Base-by-base conservation (phyloP, 2,113 vertebrate genomes). In the Tretioscincus oriximinensis region DNA sequence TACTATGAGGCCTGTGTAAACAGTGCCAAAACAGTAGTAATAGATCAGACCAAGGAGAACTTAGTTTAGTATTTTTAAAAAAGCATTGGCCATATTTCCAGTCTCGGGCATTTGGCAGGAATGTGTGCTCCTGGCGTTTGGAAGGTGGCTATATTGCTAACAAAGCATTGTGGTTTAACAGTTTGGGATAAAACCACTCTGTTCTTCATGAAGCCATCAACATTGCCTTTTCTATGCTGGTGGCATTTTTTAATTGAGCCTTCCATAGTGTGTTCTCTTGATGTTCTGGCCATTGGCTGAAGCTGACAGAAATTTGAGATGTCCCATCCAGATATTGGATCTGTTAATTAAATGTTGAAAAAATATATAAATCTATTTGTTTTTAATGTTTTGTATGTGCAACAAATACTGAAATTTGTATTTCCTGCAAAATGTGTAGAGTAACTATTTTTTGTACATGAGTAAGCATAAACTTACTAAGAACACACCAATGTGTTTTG, bases 331-430 rank as follows among this genome's bases (percentile, higher is more conserved):
- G 54, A 58, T 58, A 16, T 14, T 58, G 54, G 18, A 18, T 12
- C 54, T 58, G 54, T 18, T 45, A 49, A 29, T 49, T 65, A 9
- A 58, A 45, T 29, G 20, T 79, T 71, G 31, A 11, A 70, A 21
- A 70, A 22, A 58, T 61, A 63, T 67, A 31, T 71, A 68, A 71
- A 79, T 10, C 10, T 24, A 16, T 1, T 71, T 18, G 35, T 41
- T 28, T 16, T 61, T 76, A 6, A 22, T 22, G 18, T 35, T 24
- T 21, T 61, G 71, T 2, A 45, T 78, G 60, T 73, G n/a, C 22
- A 41, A 41, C 5, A 75, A 28, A 82, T 75, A 83, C 61, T 49
- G 20, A 64, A 7, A 51, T 74, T 88, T 86, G 18, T 63, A 24
- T 69, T 84, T 76, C 47, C 31, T 88, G 73, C 41, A 71, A 20